Evolutionary conservation across 37 sponge, comb jelly and placozoan species (phyloP).

Genomic region (Cladorhizidae sp.): DNA sequence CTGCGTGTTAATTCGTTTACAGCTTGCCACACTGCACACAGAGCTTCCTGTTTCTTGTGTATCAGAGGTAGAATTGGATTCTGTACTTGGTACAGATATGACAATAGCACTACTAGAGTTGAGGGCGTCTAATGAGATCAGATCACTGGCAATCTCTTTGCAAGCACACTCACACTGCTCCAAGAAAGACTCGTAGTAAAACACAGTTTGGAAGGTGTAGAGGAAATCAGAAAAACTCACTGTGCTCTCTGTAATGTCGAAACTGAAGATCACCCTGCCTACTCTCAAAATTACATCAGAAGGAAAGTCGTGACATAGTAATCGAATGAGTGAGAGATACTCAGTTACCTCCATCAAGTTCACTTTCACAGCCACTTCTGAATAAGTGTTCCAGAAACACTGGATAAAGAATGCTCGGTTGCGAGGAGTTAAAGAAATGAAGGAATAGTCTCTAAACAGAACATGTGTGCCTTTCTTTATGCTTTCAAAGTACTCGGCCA

Average conservation of each 20-base stretch:
- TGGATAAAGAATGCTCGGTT: conserved; percentile 79
- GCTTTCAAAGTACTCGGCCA: conserved; percentile 77
- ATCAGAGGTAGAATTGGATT: neutral
- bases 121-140: neutral
- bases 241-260: conserved; percentile 5
- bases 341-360: conserved; percentile 49
- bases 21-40: neutral
- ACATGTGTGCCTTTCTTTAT: conserved; percentile 72
- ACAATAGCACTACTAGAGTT: conserved; percentile 10
- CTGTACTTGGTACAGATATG: conserved; percentile 17
- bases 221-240: conserved; percentile 64
- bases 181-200: conserved; percentile 80
- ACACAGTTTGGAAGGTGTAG: conserved; percentile 76
- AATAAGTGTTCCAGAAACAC: conserved; percentile 51
- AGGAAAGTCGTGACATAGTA: conserved; percentile 79
- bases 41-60: neutral
- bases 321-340: conserved; percentile 62
- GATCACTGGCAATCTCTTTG: neutral
- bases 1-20: neutral
- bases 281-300: conserved; percentile 5
- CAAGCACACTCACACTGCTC: conserved; percentile 25
- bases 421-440: conserved; percentile 74
- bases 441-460: conserved; percentile 69
- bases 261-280: conserved; percentile 10
- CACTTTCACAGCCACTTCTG: conserved; percentile 42